A percentile compares a stretch with the other conserved stretches of the same genome.
These are phyloP conservation scores for Cyphomyrus discorhynchus DNA, from an alignment of 2,113 vertebrate species.

Conservation along the genomic window DNA sequence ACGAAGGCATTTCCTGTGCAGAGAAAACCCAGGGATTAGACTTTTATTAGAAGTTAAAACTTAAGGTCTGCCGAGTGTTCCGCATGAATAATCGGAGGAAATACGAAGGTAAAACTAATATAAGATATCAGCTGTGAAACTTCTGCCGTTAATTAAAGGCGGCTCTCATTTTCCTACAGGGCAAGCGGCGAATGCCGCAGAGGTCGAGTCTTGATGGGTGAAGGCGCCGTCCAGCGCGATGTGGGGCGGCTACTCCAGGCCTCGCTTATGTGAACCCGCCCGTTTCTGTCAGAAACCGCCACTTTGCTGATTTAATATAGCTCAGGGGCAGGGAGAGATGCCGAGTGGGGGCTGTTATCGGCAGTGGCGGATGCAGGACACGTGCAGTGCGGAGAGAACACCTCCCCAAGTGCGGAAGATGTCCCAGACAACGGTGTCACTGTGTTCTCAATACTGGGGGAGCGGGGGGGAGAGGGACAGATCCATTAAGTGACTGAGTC, in stretches of 20 bases:
- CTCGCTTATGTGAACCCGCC: background rate
- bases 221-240: background rate
- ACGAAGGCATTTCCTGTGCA: slow-evolving; percentile 70
- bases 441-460: background rate
- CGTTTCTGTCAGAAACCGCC: background rate
- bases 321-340: background rate
- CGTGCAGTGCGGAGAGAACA: background rate
- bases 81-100: background rate
- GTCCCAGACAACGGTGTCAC: background rate
- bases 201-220: background rate
- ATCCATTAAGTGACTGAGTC: background rate
- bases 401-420: background rate
- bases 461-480: background rate
- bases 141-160: background rate
- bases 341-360: background rate
- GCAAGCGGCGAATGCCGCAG: background rate
- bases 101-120: background rate
- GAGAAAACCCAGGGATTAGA: background rate
- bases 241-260: background rate
- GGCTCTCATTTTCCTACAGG: background rate
- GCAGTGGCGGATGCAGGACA: background rate
- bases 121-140: background rate
- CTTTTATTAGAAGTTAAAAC: background rate
- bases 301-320: background rate
- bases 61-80: background rate